Conservation (phyloP, 2,888 invertebrate species). For the Zhuqinia jingwanae region DNA sequence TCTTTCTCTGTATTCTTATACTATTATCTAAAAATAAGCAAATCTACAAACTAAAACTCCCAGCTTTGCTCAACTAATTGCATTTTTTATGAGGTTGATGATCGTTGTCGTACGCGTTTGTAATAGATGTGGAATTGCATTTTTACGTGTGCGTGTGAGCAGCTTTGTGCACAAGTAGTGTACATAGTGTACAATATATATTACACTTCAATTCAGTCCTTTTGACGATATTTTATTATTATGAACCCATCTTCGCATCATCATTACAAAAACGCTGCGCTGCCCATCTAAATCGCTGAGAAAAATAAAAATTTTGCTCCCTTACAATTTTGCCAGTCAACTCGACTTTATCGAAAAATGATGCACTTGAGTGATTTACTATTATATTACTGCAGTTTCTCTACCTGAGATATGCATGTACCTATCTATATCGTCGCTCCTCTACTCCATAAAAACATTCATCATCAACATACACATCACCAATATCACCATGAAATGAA, state of each 20-base stretch:
- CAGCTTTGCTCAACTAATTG: neutral
- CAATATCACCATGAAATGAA: neutral
- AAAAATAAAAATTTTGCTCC: neutral
- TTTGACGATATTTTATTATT: no score
- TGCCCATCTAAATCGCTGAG: constrained; percentile 6
- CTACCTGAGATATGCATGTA: neutral
- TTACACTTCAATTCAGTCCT: no score
- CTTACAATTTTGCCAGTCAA: constrained; percentile 13
- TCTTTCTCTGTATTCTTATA: neutral
- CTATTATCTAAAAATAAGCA: constrained; percentile 6
- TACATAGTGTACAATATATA: no score
- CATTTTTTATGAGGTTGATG: constrained; percentile 17
- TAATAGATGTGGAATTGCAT: no score
- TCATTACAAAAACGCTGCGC: no score
- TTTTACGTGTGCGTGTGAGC: no score
- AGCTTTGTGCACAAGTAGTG: no score
- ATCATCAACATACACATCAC: no score
- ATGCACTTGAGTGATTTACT: constrained; percentile 18
- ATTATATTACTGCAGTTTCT: no score
- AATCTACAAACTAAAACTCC: neutral
- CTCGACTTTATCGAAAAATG: neutral
- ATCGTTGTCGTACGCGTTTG: no score
- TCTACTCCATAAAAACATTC: neutral
- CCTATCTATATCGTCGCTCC: neutral
- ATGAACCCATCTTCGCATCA: no score